Base-by-base conservation (phyloP, 2,797 vertebrate species). In the Spheniscus humboldti region DNA sequence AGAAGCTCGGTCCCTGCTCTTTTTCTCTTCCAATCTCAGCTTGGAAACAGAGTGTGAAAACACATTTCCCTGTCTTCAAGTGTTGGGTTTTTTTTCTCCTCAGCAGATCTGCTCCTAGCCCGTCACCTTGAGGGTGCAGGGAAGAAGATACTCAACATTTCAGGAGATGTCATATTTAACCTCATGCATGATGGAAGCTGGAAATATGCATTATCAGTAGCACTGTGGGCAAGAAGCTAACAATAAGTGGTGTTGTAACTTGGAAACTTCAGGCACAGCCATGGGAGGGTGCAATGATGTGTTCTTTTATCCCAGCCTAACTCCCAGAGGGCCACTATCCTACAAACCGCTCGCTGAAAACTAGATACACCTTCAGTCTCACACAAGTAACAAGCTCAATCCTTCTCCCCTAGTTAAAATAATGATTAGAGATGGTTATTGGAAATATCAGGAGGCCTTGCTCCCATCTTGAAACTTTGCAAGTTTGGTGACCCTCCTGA, bases 11-110 rank as follows among this genome's bases (percentile, higher is more conserved):
- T 47, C 60, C 25, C 35, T 88, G 74, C 41, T 92, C 90, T 92
- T 92, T 89, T 90, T 59, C 80, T 90, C 47, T 87, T 94, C 60
- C 77, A 72, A 41, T 92, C 88, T 88, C 83, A 92, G 76, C 64
- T 31, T 76, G 52, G 69, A 92, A 86, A 68, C 52, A 75, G 66
- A 50, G 37, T 76, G 74, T 82, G 67, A 92, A 92, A 93, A 82
- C 52, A 69, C 41, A 86, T 68, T 86, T 86, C 41, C 47, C 59
- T n/a, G 19, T 83, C 27, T 69, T 67, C 50, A 88, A 63, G 56
- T 69, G 10, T 30, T 68, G 88, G 57, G 60, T 53, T 68, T 89
- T 62, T 63, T 56, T 28, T 84, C 82, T 64, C 77, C 71, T 82
- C 73, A 88, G 55, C 41, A 69, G 60, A 79, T 86, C 66, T 75